Evolutionary conservation across 2,888 invertebrate species (phyloP), one percentile per base, ranked within the genome.

Genomic region (Hololepta plana): DNA sequence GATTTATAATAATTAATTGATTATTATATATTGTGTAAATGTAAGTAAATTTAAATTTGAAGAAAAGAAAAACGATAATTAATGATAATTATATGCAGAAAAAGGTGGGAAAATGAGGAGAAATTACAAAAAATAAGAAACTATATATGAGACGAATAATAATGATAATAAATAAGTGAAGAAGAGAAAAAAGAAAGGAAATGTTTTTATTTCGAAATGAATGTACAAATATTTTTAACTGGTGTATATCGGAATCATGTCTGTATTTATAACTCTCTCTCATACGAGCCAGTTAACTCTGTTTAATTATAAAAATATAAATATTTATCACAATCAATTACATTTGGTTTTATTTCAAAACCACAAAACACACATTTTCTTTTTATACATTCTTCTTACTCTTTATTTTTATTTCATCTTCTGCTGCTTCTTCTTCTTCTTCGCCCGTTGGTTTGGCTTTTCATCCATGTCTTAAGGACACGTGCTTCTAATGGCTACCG

Each of bases 251-350:
- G 41, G 36, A 45, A 49, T 41, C 45, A 46, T 47, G 46, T 50
- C 47, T 52, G 51, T 52, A 51, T 51, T 49, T 51, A 51, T 49
- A 52, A 51, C 51, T n/a, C n/a, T n/a, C n/a, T n/a, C 44, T 42
- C 46, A 46, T 49, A 46, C 49, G 45, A 46, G 47, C 53, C 51
- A 53, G 51, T 52, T 52, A 41, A 51, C 42, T 47, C 48, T 48
- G 52, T 53, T 53, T 51, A 51, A 52, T 51, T 50, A 53, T 52
- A 47, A 54, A n/a, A 53, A 51, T 49, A 51, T 51, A 52, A 53
- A 51, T 54, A 54, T 53, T 54, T 54, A 53, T 53, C 53, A 51
- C 52, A 51, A 46, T 38, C 35, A 33, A 15, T 14, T 23, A 23
- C n/a, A n/a, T n/a, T n/a, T n/a, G n/a, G n/a, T n/a, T n/a, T n/a